These are phyloP conservation scores for Camarhynchus parvulus DNA, from an alignment of 2,113 vertebrate species.

Conservation along the genomic window DNA sequence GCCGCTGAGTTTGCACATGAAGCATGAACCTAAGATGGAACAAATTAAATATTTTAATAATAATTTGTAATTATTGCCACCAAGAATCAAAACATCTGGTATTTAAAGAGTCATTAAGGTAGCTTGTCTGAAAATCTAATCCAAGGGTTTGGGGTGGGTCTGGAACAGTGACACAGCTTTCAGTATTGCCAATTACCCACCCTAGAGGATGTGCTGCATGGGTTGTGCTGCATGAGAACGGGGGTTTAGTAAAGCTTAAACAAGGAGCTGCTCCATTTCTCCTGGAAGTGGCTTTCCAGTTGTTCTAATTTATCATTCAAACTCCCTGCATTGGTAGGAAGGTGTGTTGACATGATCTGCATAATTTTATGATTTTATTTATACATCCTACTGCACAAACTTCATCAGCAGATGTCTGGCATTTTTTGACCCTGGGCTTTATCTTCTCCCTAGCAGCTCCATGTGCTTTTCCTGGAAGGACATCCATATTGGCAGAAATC, in stretches of 20 bases:
- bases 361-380: conserved; percentile 1
- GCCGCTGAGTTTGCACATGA: background rate
- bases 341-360: background rate
- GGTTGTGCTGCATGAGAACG: background rate
- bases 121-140: background rate
- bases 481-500: background rate
- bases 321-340: background rate
- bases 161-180: background rate
- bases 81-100: background rate
- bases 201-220: background rate
- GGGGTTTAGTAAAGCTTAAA: background rate
- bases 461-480: background rate
- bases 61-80: background rate
- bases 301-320: background rate
- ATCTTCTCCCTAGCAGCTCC: background rate
- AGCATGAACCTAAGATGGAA: background rate
- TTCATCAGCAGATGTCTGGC: background rate
- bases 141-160: background rate
- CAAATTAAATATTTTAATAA: background rate
- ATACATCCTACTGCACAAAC: background rate
- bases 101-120: background rate
- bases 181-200: background rate
- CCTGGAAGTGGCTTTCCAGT: background rate
- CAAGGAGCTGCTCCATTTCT: background rate
- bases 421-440: background rate